Evolutionary conservation across 2,113 vertebrate genomes (phyloP), one percentile per base, ranked within the genome.

Genomic region (Myotis yumanensis): DNA sequence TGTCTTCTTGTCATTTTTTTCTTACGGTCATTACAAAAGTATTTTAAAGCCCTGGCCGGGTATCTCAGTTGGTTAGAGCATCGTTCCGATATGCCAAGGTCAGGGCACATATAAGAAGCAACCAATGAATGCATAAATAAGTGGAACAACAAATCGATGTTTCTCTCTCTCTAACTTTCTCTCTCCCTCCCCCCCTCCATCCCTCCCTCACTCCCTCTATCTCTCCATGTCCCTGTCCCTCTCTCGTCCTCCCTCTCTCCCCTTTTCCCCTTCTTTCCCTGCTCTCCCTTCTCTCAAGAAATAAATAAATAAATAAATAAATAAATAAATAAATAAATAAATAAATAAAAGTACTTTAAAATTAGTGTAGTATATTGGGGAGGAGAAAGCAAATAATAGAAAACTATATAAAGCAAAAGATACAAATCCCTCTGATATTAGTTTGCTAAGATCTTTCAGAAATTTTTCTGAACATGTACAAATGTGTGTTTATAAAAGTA

Each of bases 401-500:
- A 28, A 79, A 64, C 0, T 68, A 2, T 37, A 5, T 82, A 80
- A 90, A 82, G 37, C 32, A 64, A 82, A 37, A 88, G 37, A 14
- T 69, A 25, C 18, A 92, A 37, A 16, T 95, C 20, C 35, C 43
- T 91, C 71, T 90, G 23, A 71, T 76, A 77, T 1, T 48, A 57
- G 18, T 76, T 90, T 76, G 28, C 51, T 71, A 30, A 68, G 66
- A 62, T 25, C 10, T 76, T 81, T 30, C 25, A 83, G n/a, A 37
- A 71, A 16, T 81, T 90, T 93, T 94, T 81, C 22, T 85, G 89
- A 71, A 18, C 43, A 25, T 62, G 32, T 72, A 64, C 23, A 89
- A 30, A 35, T 40, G 23, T 83, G 43, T 91, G 51, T 93, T 80
- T 66, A 80, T 81, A 68, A 93, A 84, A 71, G 54, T 37, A 84